These are phyloP conservation scores for Kradibia gibbosae DNA, from an alignment of 1,140 invertebrate genomes.

Conservation along the genomic window DNA sequence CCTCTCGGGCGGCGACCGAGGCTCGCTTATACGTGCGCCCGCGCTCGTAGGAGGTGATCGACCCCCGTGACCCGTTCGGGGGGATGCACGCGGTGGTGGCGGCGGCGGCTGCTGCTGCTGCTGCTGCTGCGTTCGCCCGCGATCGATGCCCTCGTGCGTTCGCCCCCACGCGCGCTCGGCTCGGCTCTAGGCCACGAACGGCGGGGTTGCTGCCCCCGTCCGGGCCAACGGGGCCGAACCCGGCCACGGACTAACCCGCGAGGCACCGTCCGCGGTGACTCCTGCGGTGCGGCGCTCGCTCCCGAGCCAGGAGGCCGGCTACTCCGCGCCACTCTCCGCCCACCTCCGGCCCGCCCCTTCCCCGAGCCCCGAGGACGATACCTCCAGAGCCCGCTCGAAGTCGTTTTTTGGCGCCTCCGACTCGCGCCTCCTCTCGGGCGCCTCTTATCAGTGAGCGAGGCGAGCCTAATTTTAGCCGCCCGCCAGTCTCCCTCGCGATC, in stretches of 20 bases:
- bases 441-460: too few species aligned
- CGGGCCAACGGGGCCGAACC: conserved; percentile 52
- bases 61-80: conserved; percentile 66
- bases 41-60: conserved; percentile 63
- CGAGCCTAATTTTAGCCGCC: too few species aligned
- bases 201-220: conserved; percentile 71
- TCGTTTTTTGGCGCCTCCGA: too few species aligned
- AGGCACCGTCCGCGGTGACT: not conserved
- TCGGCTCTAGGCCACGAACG: conserved; percentile 43
- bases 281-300: not conserved
- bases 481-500: not conserved
- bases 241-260: conserved; percentile 46
- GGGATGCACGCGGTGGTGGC: conserved; percentile 61
- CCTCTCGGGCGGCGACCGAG: not conserved
- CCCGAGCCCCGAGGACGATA: too few species aligned
- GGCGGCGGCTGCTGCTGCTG: conserved; percentile 61
- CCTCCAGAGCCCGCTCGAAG: too few species aligned
- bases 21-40: not conserved
- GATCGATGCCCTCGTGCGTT: conserved; percentile 40
- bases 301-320: not conserved
- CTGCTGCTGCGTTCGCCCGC: conserved; percentile 38
- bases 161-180: conserved; percentile 43
- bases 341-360: too few species aligned
- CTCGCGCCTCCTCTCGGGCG: too few species aligned
- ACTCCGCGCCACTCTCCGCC: too few species aligned